phyloP scores from a whole-genome alignment of 2,888 invertebrate genomes.

The Rotaria macrura region DNA sequence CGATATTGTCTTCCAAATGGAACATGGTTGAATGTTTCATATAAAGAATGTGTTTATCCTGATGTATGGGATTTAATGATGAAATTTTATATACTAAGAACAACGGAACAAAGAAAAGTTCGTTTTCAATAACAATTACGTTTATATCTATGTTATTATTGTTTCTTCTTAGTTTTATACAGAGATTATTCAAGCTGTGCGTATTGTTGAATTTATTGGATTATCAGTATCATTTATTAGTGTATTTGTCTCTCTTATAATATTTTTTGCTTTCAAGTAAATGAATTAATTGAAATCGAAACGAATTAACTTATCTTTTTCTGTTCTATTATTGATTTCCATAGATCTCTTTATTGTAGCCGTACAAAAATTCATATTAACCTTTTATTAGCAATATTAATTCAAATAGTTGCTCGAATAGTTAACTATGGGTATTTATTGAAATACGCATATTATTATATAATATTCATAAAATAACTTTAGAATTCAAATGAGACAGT shows the following conservation, averaged over 20 bases:
- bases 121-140: not conserved
- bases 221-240: slow-evolving; percentile 67
- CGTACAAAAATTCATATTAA: slow-evolving; percentile 75
- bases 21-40: not conserved
- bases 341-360: slow-evolving; percentile 66
- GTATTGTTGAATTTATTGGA: slow-evolving; percentile 66
- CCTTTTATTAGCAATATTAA: slow-evolving; percentile 68
- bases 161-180: not conserved
- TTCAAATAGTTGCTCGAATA: slow-evolving; percentile 50
- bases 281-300: slow-evolving; percentile 56
- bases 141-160: not conserved
- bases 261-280: slow-evolving; percentile 73
- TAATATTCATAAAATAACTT: not conserved
- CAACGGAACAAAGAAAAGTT: not conserved
- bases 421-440: not conserved
- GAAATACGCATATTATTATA: no score
- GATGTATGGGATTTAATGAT: slow-evolving; percentile 16
- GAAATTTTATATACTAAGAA: not conserved
- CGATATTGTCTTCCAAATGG: not conserved
- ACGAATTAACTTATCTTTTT: no score
- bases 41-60: not conserved
- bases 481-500: slow-evolving; percentile 22
- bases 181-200: not conserved
- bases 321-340: slow-evolving; percentile 54
- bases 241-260: slow-evolving; percentile 63